Conservation (phyloP, 2,797 vertebrate genomes). For the Platyrinchus mystaceus region DNA sequence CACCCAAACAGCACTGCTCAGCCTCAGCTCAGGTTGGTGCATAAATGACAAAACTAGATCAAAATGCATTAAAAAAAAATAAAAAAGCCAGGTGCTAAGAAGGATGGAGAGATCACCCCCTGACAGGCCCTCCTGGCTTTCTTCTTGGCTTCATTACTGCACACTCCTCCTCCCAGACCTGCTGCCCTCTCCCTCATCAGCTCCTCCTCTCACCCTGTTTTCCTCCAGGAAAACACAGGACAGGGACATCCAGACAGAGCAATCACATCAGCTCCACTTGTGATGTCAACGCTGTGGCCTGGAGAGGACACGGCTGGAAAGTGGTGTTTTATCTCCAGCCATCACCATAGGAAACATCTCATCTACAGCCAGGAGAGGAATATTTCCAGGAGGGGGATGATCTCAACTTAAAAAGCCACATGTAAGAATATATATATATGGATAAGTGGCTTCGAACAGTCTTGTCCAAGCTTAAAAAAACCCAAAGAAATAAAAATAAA, state of each 20-base stretch:
- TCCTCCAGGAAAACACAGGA: neutral
- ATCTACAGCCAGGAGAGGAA: neutral
- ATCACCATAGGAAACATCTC: neutral
- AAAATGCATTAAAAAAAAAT: neutral
- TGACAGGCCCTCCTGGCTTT: neutral
- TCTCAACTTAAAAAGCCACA: neutral
- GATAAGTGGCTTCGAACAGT: neutral
- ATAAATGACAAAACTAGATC: neutral
- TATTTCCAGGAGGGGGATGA: neutral
- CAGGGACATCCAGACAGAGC: neutral
- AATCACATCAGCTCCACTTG: rapidly evolving
- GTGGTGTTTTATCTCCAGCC: neutral
- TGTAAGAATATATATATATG: rapidly evolving
- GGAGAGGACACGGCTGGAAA: neutral
- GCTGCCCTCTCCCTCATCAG: neutral
- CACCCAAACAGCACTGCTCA: neutral
- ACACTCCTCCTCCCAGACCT: no score
- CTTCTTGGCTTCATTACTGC: neutral
- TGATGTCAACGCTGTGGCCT: no score
- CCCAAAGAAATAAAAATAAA: neutral
- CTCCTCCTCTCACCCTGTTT: neutral
- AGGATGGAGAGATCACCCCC: neutral
- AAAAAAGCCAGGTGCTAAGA: neutral
- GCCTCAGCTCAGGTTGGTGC: neutral
- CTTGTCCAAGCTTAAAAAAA: neutral